Evolutionary conservation across 2,797 vertebrate genomes (phyloP).

Genomic region (Gymnoscopelus braueri): DNA sequence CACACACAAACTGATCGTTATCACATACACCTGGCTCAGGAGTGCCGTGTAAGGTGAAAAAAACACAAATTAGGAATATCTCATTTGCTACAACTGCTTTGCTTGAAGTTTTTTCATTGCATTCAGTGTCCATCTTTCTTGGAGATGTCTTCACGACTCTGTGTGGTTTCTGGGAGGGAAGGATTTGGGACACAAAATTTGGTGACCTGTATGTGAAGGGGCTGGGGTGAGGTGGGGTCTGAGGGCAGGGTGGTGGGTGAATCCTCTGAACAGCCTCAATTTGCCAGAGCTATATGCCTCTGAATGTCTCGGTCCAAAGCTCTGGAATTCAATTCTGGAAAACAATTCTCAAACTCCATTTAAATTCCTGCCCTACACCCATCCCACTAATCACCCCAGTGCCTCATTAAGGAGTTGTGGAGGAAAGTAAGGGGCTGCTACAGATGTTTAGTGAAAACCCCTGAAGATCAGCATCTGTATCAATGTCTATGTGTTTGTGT

Average conservation of each 20-base stretch:
- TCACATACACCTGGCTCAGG: constrained; percentile 66
- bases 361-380: background rate
- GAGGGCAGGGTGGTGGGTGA: constrained; percentile 12
- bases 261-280: constrained; percentile 24
- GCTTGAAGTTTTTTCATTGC: no score
- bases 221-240: no score
- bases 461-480: constrained; percentile 60
- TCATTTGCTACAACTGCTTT: background rate
- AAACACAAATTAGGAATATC: constrained; percentile 24
- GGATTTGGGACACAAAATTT: constrained; percentile 41
- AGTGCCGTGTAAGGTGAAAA: constrained; percentile 10
- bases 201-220: constrained; percentile 39
- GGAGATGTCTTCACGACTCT: no score
- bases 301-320: constrained; percentile 44
- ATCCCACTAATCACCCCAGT: constrained; percentile 61
- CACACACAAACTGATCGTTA: constrained; percentile 20
- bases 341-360: background rate
- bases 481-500: constrained; percentile 34
- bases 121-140: no score
- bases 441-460: constrained; percentile 73
- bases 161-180: background rate
- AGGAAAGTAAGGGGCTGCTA: constrained; percentile 58
- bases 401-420: constrained; percentile 72
- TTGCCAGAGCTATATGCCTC: constrained; percentile 12
- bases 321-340: constrained; percentile 34